Evolutionary conservation across 2,888 invertebrate genomes (phyloP), one percentile per base, ranked within the genome.

Genomic region (Ornithoptera alexandrae): DNA sequence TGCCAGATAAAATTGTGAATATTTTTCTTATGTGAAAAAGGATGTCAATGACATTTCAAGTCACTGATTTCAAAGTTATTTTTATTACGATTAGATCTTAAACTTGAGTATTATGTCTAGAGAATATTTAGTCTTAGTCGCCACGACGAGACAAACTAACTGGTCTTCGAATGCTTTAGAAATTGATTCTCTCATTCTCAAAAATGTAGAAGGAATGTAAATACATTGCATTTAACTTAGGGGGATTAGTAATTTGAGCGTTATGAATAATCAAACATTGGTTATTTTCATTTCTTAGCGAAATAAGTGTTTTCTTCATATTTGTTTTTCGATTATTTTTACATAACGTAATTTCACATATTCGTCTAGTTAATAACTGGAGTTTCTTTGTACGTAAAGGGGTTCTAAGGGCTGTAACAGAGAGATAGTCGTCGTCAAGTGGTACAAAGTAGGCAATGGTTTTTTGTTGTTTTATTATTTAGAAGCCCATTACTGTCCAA

Each of bases 1-100:
- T 92, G 92, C 92, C 92, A 92, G 91, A 92, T 92, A 92, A 90
- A 91, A 89, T 89, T 91, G 90, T 92, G 90, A 91, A 92, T 91
- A 92, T 92, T 92, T 92, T 92, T 90, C 90, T 89, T 91, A 86
- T 81, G 82, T 85, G 58, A 82, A 84, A 85, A 53, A 84, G 87
- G 85, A 88, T 89, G 90, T 90, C 89, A 87, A 88, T 91, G 91
- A 88, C 89, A 89, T 90, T 90, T 88, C 86, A 87, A 84, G 89
- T 92, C 91, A 87, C 90, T 90, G 87, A 87, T 87, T 90, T 88
- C 82, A 83, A 86, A 81, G 84, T 87, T 89, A 86, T 89, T 91
- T 89, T 89, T 89, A 86, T 85, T 85, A 88, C 88, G 84, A 89
- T 88, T 89, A 89, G 90, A 89, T 90, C 84, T 87, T 85, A 86